Evolutionary conservation across 2,888 invertebrate genomes (phyloP), one percentile per base, ranked within the genome.

Genomic region (Epistrophella euchroma): DNA sequence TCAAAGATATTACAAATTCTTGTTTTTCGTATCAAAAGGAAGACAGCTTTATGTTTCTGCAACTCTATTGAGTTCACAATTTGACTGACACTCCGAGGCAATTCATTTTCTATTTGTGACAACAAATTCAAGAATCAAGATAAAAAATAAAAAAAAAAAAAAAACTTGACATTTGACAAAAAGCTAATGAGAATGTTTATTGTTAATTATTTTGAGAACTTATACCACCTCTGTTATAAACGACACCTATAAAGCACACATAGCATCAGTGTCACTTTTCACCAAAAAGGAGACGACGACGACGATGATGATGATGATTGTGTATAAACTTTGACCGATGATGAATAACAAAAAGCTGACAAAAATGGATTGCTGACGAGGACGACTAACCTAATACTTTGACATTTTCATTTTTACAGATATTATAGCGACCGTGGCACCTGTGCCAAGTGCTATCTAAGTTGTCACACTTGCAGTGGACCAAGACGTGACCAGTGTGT

Each of bases 401-500:
- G 56, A 66, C 22, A 17, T 45, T 17, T 43, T 43, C 2, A 19
- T 47, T 32, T 66, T 78, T 89, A 90, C 88, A 97, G 97, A 66
- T 97, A 97, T 92, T 97, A 96, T 93, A 97, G 97, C 89, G 97
- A 97, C 91, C 94, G 96, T 11, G 96, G 97, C 37, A 94, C 95
- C 13, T 97, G 97, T 90, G 94, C 96, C 55, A 96, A 96, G 90
- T 97, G 97, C 91, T 96, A 97, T 91, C 93, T 97, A 76, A 96
- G 97, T 70, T 97, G 97, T 90, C 95, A 95, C 90, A 97, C 97
- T 9, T 97, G 97, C 91, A 96, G 96, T 88, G 97, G 97, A 0
- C 97, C 97, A 0, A 94, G 96, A 55, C 94, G 96, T 40, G 96
- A 97, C 91, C 97, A 97, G 91, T 97, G 97, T 91, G 97, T 97